Conservation (phyloP, 2,113 vertebrate genomes). For the Dasyprocta punctata region DNA sequence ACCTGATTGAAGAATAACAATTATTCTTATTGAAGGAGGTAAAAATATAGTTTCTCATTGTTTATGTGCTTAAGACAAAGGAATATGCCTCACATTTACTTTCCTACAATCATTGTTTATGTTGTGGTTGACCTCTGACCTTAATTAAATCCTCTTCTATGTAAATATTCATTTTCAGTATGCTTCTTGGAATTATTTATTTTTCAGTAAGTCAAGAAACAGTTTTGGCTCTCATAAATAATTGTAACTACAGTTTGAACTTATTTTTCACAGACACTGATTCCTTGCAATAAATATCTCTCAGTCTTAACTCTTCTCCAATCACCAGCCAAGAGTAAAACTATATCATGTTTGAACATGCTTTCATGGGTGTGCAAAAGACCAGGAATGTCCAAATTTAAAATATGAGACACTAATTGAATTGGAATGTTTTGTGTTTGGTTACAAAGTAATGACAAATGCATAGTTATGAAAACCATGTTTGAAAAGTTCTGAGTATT, state of each 20-base stretch:
- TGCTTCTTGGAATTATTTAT: not conserved
- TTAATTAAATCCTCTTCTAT: slow-evolving; percentile 41
- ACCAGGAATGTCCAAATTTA: slow-evolving; percentile 4
- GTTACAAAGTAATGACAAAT: slow-evolving; percentile 25
- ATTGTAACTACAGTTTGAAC: not conserved
- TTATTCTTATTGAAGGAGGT: not conserved
- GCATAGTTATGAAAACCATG: not conserved
- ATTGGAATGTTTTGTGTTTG: not conserved
- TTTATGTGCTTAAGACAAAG: not conserved
- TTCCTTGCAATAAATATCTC: not conserved
- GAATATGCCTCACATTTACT: not conserved
- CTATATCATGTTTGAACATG: not conserved
- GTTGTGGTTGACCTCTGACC: not conserved
- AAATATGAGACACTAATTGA: not conserved
- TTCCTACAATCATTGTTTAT: not conserved
- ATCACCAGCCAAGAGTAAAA: not conserved
- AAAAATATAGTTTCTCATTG: slow-evolving; percentile 33
- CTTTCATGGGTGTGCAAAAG: not conserved
- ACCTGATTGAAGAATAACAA: not conserved
- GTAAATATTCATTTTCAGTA: not conserved
- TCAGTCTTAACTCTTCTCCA: not conserved
- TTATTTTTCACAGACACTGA: not conserved
- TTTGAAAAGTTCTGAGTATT: not conserved
- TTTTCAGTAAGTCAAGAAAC: not conserved
- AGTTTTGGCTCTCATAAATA: not conserved